phyloP scores from a whole-genome alignment of 2,797 vertebrate genomes.

The Enteromius treurensis region DNA sequence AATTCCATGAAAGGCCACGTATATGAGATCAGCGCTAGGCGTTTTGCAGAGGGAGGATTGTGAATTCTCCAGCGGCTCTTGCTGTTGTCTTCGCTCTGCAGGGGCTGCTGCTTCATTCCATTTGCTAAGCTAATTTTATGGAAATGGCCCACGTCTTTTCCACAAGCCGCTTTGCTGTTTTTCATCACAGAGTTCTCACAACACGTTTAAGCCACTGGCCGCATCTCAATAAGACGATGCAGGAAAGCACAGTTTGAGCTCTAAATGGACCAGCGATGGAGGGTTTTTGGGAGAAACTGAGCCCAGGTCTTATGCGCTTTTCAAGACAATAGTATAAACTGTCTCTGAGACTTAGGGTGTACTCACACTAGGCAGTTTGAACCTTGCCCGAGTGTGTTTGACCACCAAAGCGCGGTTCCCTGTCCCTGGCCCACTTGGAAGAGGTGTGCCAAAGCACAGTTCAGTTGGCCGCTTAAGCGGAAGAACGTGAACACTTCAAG shows the following conservation, averaged over 20 bases:
- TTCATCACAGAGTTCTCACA: conserved; percentile 62
- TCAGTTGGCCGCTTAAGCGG: background rate
- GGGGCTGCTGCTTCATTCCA: conserved; percentile 59
- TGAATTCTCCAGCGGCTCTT: conserved; percentile 44
- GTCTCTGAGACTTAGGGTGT: background rate
- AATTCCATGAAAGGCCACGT: conserved; percentile 29
- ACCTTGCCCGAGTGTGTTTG: no score
- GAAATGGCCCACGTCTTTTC: conserved; percentile 65
- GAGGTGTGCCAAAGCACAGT: no score
- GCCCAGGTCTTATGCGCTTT: background rate
- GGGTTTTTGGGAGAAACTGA: background rate
- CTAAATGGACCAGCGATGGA: background rate
- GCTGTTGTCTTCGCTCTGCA: conserved; percentile 60
- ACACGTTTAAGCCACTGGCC: conserved; percentile 55
- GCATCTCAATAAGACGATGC: conserved; percentile 51
- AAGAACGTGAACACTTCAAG: background rate
- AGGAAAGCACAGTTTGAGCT: conserved; percentile 9
- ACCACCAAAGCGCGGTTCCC: no score
- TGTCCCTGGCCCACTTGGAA: no score
- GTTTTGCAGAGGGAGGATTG: conserved; percentile 19
- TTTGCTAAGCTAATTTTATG: conserved; percentile 71
- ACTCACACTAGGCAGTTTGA: background rate
- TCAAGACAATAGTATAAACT: background rate
- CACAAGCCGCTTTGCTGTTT: conserved; percentile 56
- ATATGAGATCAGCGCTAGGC: conserved; percentile 35